A percentile compares a stretch with the other conserved stretches of the same genome.
phyloP scores from a whole-genome alignment of 2,797 vertebrate genomes.

The Crenuchus spilurus region DNA sequence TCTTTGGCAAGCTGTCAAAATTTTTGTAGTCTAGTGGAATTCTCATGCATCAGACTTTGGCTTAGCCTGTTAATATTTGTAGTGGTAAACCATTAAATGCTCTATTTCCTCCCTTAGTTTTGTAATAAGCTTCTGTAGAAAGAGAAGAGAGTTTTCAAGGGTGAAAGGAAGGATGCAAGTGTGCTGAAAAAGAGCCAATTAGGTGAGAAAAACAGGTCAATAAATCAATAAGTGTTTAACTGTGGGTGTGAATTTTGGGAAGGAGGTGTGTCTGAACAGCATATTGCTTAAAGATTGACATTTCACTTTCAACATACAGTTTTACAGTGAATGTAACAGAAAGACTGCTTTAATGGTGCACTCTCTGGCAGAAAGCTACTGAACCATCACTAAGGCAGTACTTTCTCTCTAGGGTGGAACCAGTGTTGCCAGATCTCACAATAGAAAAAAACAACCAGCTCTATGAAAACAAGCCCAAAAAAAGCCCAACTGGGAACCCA shows the following conservation, averaged over 20 bases:
- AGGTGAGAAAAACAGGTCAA: conserved; percentile 42
- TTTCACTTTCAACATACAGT: too few species aligned
- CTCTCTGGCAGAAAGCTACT: too few species aligned
- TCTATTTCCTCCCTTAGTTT: conserved; percentile 1
- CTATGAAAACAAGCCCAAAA: too few species aligned
- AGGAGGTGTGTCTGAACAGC: background rate
- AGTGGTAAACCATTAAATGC: conserved; percentile 27
- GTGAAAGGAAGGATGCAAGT: conserved; percentile 11
- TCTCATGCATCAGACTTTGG: conserved; percentile 32
- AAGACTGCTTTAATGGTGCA: too few species aligned
- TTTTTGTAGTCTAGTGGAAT: conserved; percentile 32
- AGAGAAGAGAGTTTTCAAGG: conserved; percentile 2
- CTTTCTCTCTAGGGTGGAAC: too few species aligned
- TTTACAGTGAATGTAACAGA: too few species aligned
- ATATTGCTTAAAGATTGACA: too few species aligned
- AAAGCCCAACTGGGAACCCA: too few species aligned
- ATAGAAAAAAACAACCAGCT: too few species aligned
- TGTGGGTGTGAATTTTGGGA: conserved; percentile 9
- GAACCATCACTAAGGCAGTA: too few species aligned
- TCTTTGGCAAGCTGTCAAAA: conserved; percentile 28
- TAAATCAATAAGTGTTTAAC: conserved; percentile 40
- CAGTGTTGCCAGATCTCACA: too few species aligned
- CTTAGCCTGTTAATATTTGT: conserved; percentile 16
- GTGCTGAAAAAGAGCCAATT: background rate
- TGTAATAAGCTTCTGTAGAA: conserved; percentile 1